Conservation (phyloP, 2,797 vertebrate genomes). For the Diplodus sargus region DNA sequence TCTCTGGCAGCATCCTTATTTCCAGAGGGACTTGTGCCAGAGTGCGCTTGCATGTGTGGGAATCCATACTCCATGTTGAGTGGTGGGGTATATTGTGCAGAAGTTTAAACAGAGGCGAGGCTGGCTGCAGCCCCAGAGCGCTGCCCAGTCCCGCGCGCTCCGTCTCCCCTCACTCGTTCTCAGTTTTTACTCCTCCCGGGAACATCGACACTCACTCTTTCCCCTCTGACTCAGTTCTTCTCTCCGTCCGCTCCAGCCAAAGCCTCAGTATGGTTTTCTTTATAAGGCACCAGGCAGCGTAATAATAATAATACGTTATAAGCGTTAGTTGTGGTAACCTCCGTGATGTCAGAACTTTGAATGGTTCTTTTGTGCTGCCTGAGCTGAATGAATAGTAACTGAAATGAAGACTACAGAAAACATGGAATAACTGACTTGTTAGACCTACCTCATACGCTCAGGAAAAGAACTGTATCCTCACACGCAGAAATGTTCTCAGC, state of each 20-base stretch:
- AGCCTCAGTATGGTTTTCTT: conserved; percentile 75
- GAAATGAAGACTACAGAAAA: conserved; percentile 52
- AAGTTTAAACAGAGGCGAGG: conserved; percentile 62
- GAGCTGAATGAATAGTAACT: conserved; percentile 40
- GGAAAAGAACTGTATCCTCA: conserved; percentile 34
- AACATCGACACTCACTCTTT: conserved; percentile 79
- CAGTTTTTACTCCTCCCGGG: conserved; percentile 53
- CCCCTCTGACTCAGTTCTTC: conserved; percentile 84
- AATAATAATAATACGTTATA: conserved; percentile 76
- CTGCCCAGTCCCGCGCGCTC: conserved; percentile 64
- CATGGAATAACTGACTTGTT: conserved; percentile 68
- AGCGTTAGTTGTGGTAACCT: conserved; percentile 70
- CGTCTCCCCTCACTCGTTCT: conserved; percentile 51
- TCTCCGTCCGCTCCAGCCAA: conserved; percentile 67
- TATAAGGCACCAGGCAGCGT: conserved; percentile 69
- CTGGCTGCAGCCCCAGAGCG: conserved; percentile 62
- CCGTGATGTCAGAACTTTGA: conserved; percentile 75
- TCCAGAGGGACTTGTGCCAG: conserved; percentile 31
- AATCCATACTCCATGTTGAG: conserved; percentile 50
- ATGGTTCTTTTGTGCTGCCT: conserved; percentile 78
- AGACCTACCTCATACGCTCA: conserved; percentile 12
- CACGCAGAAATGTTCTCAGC: conserved; percentile 8
- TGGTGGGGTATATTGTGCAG: conserved; percentile 31
- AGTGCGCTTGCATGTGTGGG: not conserved
- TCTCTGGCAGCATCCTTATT: conserved; percentile 61